Evolutionary conservation across 2,797 vertebrate genomes (phyloP), one percentile per base, ranked within the genome.

Genomic region (Catharus ustulatus): DNA sequence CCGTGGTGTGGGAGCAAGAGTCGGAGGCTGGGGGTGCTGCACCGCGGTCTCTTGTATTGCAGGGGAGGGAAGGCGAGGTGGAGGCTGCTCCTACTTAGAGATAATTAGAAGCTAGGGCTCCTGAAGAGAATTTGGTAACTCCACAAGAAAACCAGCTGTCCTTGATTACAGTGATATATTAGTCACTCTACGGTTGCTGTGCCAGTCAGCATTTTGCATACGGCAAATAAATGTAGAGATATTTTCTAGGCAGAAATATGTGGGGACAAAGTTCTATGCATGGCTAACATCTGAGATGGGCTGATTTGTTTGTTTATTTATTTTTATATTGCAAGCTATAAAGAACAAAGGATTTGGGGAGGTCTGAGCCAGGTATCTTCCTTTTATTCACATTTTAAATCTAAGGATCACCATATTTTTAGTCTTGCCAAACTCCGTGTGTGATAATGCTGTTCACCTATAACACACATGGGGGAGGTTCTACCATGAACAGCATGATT

Each of bases 121-220:
- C 90, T 94, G 83, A 95, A 95, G 94, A 96, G 89, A 96, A 92
- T 95, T 83, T 93, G 86, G 89, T 95, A 95, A 81, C 62, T 92
- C 89, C 75, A 73, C 76, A 88, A 87, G 90, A 85, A 95, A 93
- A 92, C 64, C 94, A 96, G 92, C 92, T 97, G 94, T 93, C 93
- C 64, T 91, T 96, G 93, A 94, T 96, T 96, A 92, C 32, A 17
- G 49, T 78, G 91, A 91, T 84, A 82, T 62, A 94, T 95, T 94
- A 94, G 84, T 87, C 71, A 86, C 74, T 86, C 59, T 29, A 48
- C n/a, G 15, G 63, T 77, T 89, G 73, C 75, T 87, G 34, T 40
- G 43, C 85, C 27, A 94, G 89, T 88, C 68, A 85, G 84, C 55
- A 46, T 75, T 94, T 93, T 89, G 64, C 61, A 88, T 82, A 73